Conservation (phyloP, 2,113 vertebrate genomes). For the Leucopsar rothschildi region DNA sequence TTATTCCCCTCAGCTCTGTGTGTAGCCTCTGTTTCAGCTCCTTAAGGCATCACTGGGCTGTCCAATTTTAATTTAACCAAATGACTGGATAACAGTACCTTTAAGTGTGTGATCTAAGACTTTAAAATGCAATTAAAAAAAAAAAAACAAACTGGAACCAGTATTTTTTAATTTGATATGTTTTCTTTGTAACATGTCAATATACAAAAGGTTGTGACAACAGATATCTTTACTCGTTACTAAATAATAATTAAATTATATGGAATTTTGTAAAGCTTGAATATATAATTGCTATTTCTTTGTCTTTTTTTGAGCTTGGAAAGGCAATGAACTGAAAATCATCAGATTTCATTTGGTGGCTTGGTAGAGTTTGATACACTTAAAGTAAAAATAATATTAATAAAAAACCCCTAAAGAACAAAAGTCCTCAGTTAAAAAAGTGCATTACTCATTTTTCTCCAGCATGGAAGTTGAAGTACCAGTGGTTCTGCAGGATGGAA, state of each 20-base stretch:
- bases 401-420: background rate
- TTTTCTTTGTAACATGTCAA: background rate
- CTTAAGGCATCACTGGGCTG: background rate
- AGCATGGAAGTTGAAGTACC: background rate
- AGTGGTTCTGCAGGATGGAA: background rate
- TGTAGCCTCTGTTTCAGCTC: too few relatives aligned
- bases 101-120: background rate
- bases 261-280: background rate
- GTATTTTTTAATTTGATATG: background rate
- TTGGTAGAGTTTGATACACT: background rate
- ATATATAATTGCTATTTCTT: background rate
- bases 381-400: background rate
- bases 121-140: background rate
- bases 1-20: too few relatives aligned
- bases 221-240: background rate
- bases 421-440: background rate
- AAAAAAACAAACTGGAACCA: too few relatives aligned
- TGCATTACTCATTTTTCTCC: background rate
- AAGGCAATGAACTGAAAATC: background rate
- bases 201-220: background rate
- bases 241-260: background rate
- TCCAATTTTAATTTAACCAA: background rate
- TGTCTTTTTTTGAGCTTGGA: background rate
- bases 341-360: background rate
- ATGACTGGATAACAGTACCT: background rate